These are phyloP conservation scores for Recurvirostra avosetta DNA, from an alignment of 2,113 vertebrate genomes.

Conservation along the genomic window DNA sequence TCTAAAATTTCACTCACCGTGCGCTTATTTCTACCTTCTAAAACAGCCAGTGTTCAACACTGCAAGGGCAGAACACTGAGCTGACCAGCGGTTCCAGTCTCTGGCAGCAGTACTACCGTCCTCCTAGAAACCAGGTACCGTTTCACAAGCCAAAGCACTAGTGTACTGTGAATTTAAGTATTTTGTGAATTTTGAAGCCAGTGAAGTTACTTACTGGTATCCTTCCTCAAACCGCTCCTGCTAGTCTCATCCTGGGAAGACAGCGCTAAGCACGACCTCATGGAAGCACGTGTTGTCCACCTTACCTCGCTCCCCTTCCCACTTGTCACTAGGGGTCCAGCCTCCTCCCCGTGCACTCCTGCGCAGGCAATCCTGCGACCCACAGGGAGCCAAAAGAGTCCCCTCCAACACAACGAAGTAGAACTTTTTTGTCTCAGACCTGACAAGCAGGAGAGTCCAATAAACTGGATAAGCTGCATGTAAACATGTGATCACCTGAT, in stretches of 20 bases:
- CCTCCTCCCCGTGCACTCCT: background rate
- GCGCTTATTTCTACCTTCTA: background rate
- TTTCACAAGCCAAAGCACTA: background rate
- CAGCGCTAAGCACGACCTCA: background rate
- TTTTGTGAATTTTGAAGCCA: background rate
- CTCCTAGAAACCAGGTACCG: background rate
- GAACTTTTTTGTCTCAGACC: background rate
- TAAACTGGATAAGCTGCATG: background rate
- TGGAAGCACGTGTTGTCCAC: background rate
- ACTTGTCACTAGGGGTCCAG: background rate
- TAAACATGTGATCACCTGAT: conserved; percentile 44
- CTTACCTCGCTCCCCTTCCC: background rate
- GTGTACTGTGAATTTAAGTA: accelerated
- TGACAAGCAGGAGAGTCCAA: background rate
- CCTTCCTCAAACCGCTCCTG: background rate
- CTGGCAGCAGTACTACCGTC: accelerated
- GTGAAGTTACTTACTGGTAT: background rate
- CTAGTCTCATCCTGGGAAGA: background rate
- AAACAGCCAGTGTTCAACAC: background rate
- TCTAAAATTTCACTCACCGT: background rate
- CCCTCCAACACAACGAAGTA: background rate
- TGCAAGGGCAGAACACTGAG: background rate
- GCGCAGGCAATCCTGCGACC: background rate
- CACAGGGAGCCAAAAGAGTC: background rate
- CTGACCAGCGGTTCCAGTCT: background rate